Evolutionary conservation across 2,797 vertebrate genomes (phyloP).

Genomic region (Coluber constrictor): DNA sequence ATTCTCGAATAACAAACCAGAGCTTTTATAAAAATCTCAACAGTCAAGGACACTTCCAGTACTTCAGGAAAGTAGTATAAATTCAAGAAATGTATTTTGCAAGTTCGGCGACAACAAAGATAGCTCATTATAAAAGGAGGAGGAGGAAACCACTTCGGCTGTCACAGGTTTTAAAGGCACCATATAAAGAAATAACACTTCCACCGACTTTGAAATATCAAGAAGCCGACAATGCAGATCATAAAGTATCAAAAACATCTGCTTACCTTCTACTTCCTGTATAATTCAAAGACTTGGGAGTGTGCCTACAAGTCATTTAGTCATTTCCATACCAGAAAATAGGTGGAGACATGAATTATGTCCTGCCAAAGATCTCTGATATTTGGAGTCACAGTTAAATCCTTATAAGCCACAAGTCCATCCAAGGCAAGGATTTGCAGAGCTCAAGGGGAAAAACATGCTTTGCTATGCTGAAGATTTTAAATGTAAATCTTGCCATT

Average conservation of each 20-base stretch:
- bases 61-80: background rate
- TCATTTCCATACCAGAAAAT: background rate
- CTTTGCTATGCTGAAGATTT: background rate
- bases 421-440: background rate
- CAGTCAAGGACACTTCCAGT: background rate
- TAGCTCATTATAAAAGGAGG: background rate
- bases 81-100: background rate
- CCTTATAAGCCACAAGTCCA: background rate
- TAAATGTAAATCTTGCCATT: background rate
- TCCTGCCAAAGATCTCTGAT: background rate
- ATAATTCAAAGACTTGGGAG: background rate
- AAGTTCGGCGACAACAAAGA: background rate
- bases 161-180: background rate
- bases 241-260: background rate
- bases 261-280: rapidly evolving
- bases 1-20: background rate
- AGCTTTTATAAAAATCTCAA: background rate
- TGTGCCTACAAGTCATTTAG: background rate
- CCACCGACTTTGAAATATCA: background rate
- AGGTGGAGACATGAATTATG: background rate
- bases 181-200: background rate
- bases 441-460: background rate
- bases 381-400: background rate
- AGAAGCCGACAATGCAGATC: background rate
- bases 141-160: background rate